These are phyloP conservation scores for Eupithecia vulgata DNA, from an alignment of 2,888 invertebrate species.

Conservation along the genomic window DNA sequence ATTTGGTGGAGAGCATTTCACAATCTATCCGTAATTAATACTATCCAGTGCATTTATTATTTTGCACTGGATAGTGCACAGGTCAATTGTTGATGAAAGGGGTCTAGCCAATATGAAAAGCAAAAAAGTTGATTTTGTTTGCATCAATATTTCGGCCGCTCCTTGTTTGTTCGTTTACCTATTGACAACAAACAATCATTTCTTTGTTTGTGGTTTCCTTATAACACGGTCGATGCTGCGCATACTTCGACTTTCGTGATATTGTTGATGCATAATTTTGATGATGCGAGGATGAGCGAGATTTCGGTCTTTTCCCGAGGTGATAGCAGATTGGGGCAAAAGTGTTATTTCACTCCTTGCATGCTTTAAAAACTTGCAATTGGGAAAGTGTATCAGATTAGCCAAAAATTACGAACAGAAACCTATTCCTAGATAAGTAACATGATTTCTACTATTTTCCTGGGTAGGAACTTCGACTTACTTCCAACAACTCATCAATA, in stretches of 20 bases:
- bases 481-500: conserved; percentile 67
- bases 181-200: background rate
- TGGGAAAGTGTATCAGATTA: background rate
- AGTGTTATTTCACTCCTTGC: background rate
- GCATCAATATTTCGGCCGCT: background rate
- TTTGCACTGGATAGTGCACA: too few relatives aligned
- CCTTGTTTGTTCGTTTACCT: background rate
- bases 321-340: background rate
- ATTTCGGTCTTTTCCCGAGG: too few relatives aligned
- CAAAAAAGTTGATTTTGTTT: background rate
- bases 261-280: background rate
- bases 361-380: background rate
- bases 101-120: background rate
- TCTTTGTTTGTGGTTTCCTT: background rate
- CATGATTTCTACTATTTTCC: background rate
- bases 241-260: background rate
- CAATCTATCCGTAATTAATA: background rate
- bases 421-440: background rate
- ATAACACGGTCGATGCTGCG: background rate
- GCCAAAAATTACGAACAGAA: background rate
- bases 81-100: background rate
- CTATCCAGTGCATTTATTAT: too few relatives aligned
- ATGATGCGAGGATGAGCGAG: too few relatives aligned
- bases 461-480: conserved; percentile 59
- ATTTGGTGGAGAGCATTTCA: background rate